phyloP scores from a whole-genome alignment of 2,888 invertebrate species.

The Cephus runcator region DNA sequence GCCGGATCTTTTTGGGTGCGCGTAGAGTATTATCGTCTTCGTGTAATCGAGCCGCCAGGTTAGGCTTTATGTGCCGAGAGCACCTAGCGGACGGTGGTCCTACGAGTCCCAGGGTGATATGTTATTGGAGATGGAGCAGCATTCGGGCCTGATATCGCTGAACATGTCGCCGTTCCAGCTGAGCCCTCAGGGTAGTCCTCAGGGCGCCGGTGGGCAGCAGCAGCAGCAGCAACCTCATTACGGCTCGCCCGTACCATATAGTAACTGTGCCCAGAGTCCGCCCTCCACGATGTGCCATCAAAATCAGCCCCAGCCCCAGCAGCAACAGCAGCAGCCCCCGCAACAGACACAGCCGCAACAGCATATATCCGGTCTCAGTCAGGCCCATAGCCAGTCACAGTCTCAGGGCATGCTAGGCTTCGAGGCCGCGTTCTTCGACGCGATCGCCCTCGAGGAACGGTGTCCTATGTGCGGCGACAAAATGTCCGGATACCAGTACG shows the following conservation, averaged over 20 bases:
- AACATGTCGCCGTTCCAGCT: conserved; percentile 90
- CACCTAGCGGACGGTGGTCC: not conserved
- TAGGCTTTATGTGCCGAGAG: not conserved
- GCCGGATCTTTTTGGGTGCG: not conserved
- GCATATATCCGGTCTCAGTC: conserved; percentile 18
- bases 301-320: conserved; percentile 45
- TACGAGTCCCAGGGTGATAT: conserved; percentile 66
- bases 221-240: conserved; percentile 53
- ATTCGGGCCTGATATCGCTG: conserved; percentile 85
- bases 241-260: conserved; percentile 68
- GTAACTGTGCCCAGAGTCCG: conserved; percentile 66
- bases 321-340: conserved; percentile 24
- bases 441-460: conserved; percentile 71
- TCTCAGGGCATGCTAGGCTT: conserved; percentile 67
- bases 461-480: conserved; percentile 80
- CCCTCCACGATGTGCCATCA: conserved; percentile 59
- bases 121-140: conserved; percentile 89
- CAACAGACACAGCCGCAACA: conserved; percentile 36
- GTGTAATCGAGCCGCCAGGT: not conserved
- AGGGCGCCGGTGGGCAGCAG: conserved; percentile 62
- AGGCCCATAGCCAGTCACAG: conserved; percentile 46
- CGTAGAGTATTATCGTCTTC: not conserved
- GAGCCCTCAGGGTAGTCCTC: conserved; percentile 79
- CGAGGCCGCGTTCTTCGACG: conserved; percentile 68
- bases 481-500: conserved; percentile 82